phyloP scores from a whole-genome alignment of 2,797 vertebrate genomes.

The Garrulus glandarius region DNA sequence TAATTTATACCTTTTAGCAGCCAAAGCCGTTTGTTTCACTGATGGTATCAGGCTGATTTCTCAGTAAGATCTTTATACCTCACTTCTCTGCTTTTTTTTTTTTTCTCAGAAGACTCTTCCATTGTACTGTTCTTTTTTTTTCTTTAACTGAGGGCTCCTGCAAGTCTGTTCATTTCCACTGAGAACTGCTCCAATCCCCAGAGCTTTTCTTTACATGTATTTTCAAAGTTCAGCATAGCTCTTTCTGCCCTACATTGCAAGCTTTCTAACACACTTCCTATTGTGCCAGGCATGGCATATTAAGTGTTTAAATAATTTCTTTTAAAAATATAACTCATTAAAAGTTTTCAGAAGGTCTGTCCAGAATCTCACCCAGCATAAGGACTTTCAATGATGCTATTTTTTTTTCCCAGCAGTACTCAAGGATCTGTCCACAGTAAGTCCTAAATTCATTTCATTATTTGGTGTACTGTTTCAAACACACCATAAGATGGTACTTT shows the following conservation, averaged over 20 bases:
- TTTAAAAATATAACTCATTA: background rate
- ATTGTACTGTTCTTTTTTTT: background rate
- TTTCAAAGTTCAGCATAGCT: conserved; percentile 42
- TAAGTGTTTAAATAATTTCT: conserved; percentile 20
- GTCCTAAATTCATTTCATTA: background rate
- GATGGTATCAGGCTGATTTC: background rate
- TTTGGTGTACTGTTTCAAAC: background rate
- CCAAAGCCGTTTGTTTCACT: conserved; percentile 16
- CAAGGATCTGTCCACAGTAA: background rate
- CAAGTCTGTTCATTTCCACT: conserved; percentile 19
- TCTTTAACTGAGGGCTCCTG: background rate
- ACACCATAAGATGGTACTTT: background rate
- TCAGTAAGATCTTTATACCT: conserved; percentile 20
- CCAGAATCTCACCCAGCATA: background rate
- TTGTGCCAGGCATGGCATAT: conserved; percentile 10
- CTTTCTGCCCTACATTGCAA: conserved; percentile 35
- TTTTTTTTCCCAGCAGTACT: background rate
- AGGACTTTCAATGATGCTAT: background rate
- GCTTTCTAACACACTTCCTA: background rate
- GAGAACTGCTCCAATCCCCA: conserved; percentile 13
- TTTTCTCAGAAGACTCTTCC: background rate
- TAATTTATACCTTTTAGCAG: conserved; percentile 21
- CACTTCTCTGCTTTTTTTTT: background rate
- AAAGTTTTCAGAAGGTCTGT: conserved; percentile 14
- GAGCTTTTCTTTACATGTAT: conserved; percentile 31